Evolutionary conservation across 2,888 invertebrate species (phyloP).

Genomic region (Druceiella hillmani): DNA sequence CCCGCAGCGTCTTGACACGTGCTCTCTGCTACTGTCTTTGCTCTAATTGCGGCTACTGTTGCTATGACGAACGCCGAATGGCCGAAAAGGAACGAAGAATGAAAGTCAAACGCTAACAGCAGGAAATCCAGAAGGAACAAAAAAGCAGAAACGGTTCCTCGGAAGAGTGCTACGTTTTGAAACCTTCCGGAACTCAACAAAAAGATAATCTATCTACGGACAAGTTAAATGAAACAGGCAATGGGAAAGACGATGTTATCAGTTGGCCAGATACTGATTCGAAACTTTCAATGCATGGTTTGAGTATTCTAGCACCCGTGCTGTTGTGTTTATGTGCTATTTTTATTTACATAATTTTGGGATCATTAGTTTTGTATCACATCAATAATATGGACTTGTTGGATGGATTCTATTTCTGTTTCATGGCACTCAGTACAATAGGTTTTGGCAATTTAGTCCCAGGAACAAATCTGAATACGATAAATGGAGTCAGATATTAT

Average conservation of each 20-base stretch:
- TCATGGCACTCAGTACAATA: constrained; percentile 90
- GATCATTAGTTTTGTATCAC: constrained; percentile 81
- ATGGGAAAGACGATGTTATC: constrained; percentile 58
- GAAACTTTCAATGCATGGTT: constrained; percentile 67
- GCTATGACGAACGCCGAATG: constrained; percentile 83
- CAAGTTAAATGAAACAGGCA: constrained; percentile 51
- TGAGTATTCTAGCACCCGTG: constrained; percentile 85
- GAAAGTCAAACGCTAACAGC: constrained; percentile 77
- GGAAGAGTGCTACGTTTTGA: constrained; percentile 65
- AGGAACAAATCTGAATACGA: constrained; percentile 53
- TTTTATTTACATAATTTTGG: constrained; percentile 86
- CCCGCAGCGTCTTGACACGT: constrained; percentile 78
- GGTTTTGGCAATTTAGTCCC: constrained; percentile 86
- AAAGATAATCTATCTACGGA: constrained; percentile 46
- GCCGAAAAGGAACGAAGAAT: constrained; percentile 78
- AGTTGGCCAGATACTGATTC: constrained; percentile 67
- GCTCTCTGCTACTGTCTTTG: constrained; percentile 82
- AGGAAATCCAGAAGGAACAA: constrained; percentile 65
- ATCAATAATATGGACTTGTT: constrained; percentile 88
- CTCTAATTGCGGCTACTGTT: constrained; percentile 83
- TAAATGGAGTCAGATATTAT: constrained; percentile 49
- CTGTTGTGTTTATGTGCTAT: constrained; percentile 84
- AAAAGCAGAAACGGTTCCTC: constrained; percentile 59
- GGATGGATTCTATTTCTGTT: constrained; percentile 92
- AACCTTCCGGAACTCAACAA: constrained; percentile 45